Evolutionary conservation across 2,888 invertebrate species (phyloP).

Genomic region (Amblyjoppa proteus): DNA sequence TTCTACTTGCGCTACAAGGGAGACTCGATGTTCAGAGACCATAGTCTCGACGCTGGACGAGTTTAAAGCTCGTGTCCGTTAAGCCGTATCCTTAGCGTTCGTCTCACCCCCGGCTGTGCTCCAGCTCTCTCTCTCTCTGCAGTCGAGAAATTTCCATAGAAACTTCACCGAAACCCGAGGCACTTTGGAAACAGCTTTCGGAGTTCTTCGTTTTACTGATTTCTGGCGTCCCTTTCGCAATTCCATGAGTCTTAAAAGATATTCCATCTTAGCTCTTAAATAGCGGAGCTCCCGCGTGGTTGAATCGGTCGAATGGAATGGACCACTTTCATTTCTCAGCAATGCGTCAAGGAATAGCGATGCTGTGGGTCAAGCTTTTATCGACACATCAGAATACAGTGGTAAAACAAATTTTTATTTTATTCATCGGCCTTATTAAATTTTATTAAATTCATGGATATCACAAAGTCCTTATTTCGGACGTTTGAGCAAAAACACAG

Average conservation of each 20-base stretch:
- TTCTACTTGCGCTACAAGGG: constrained; percentile 43
- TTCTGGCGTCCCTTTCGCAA: constrained; percentile 8
- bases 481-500: no score
- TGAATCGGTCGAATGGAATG: no score
- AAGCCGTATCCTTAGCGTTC: background rate
- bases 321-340: no score
- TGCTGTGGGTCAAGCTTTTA: no score
- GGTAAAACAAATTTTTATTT: no score
- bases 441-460: no score
- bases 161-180: constrained; percentile 20
- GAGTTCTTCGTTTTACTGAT: constrained; percentile 12
- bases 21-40: background rate
- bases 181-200: constrained; percentile 28
- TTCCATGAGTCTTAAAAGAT: constrained; percentile 3
- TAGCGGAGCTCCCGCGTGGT: no score
- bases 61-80: constrained; percentile 9
- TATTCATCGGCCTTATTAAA: no score
- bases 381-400: no score
- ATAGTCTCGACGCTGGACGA: constrained; percentile 12
- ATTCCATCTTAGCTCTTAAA: background rate
- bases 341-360: no score
- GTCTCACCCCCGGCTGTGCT: background rate
- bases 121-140: background rate
- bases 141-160: constrained; percentile 27
- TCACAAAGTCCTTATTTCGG: no score